Base-by-base conservation (phyloP, 2,113 vertebrate genomes). In the Sinocyclocheilus maitianheensis region DNA sequence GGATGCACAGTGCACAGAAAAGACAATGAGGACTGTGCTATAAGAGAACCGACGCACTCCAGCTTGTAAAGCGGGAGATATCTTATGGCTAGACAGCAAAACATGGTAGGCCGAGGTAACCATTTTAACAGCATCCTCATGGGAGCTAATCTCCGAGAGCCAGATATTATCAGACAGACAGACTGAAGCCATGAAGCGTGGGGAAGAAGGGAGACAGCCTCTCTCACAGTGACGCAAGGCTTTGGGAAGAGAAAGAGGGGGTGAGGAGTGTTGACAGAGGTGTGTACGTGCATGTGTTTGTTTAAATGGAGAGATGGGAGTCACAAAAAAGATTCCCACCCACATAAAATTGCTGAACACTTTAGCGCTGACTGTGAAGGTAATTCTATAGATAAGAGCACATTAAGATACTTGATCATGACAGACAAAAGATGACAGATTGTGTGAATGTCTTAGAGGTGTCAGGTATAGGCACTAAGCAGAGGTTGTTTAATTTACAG, bases 161-260 rank as follows among this genome's bases (percentile, higher is more conserved):
- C 88, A 90, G 93, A 94, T 93, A 89, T 87, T 93, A 94, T 95
- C 93, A 90, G 86, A 86, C 89, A 93, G 93, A 88, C 90, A 91
- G 89, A 12, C 48, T 83, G 78, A 60, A 76, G 86, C 43, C 89
- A 88, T 85, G 88, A 91, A 89, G 87, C 88, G 48, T 91, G 91
- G 90, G 91, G 37, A 89, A 87, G 88, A 87, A 90, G 89, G 85
- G 83, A 93, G 91, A 91, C 85, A 84, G 83, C 51, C 80, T 85
- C 71, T 83, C 55, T 87, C 83, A 80, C 63, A 79, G 46, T 81
- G 67, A 48, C 88, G 85, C 89, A 55, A 4, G 65, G 46, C 48
- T 55, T 30, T 22, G 67, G 46, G 26, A 71, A 9, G 11, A 14
- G 65, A 53, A 14, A 55, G 22, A 20, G 51, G 81, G 69, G 53